Evolutionary conservation across 2,797 vertebrate genomes (phyloP).

Genomic region (Limosa lapponica): DNA sequence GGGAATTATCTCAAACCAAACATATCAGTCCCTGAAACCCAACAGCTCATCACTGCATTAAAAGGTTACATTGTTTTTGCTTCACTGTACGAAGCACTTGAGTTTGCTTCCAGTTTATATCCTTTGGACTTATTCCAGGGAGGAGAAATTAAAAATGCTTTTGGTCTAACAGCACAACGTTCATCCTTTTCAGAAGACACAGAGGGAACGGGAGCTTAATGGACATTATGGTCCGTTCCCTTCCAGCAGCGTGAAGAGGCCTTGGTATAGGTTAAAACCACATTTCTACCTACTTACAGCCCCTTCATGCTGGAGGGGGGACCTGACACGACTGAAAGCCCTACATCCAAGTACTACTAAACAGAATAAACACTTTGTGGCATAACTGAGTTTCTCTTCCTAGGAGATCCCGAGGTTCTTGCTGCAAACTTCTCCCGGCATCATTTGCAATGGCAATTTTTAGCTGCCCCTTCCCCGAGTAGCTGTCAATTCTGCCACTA

Average conservation of each 20-base stretch:
- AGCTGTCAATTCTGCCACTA: constrained; percentile 43
- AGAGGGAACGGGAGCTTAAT: background rate
- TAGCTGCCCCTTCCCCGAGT: constrained; percentile 3
- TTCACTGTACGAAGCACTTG: background rate
- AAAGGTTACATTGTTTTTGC: constrained; percentile 28
- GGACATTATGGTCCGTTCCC: background rate
- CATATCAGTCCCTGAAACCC: constrained; percentile 23
- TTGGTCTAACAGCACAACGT: background rate
- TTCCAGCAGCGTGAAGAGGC: background rate
- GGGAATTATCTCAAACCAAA: constrained; percentile 39
- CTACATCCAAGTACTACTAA: background rate
- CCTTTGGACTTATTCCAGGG: constrained; percentile 1
- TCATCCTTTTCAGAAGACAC: background rate
- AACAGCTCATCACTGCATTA: constrained; percentile 41
- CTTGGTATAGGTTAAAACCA: background rate
- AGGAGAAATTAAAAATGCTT: constrained; percentile 27
- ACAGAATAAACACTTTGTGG: background rate
- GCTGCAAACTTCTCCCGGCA: background rate
- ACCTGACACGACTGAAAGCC: background rate
- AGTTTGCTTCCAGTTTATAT: constrained; percentile 13
- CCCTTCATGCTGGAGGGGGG: background rate
- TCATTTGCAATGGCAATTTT: background rate
- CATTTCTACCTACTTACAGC: background rate
- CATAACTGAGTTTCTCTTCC: background rate
- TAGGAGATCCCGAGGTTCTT: background rate